Conservation (phyloP, 2,113 vertebrate genomes). For the Rhinogobius similis region DNA sequence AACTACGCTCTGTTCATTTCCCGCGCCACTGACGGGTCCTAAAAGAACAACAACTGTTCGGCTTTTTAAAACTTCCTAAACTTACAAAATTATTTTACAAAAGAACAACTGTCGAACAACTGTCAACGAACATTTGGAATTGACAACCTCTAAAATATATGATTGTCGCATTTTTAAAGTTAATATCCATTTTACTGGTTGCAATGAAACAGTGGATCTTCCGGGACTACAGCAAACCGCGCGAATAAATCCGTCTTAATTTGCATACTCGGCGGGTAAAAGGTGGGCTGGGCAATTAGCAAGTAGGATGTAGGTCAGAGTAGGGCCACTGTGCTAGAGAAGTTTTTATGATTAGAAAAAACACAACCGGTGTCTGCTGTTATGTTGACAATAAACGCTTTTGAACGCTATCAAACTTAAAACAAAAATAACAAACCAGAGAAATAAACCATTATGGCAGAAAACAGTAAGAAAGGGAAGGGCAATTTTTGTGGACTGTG, state of each 20-base stretch:
- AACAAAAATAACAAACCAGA: not conserved
- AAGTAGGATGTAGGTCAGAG: too few relatives aligned
- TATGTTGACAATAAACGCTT: not conserved
- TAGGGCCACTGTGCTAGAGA: not conserved
- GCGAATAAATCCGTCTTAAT: slow-evolving; percentile 65
- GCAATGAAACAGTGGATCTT: slow-evolving; percentile 33
- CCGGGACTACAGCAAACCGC: slow-evolving; percentile 59
- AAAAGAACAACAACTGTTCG: slow-evolving; percentile 41
- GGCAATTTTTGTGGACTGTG: too few relatives aligned
- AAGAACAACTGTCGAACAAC: not conserved
- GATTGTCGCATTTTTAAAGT: not conserved
- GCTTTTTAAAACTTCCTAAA: not conserved
- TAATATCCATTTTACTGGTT: fast-evolving
- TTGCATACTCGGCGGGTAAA: slow-evolving; percentile 74
- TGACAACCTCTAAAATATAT: not conserved
- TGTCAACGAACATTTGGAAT: too few relatives aligned
- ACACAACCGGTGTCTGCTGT: too few relatives aligned
- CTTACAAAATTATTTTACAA: not conserved
- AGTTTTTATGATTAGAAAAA: not conserved
- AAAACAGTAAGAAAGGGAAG: too few relatives aligned
- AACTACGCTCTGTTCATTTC: slow-evolving; percentile 44
- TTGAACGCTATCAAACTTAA: too few relatives aligned
- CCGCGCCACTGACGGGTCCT: slow-evolving; percentile 72
- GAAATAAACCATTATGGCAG: not conserved
- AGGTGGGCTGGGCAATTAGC: not conserved